Percentiles rank a stretch among this genome's conserved stretches.
Evolutionary conservation across 2,888 invertebrate genomes (phyloP).

Genomic region (Pseudolycoriella hygida): DNA sequence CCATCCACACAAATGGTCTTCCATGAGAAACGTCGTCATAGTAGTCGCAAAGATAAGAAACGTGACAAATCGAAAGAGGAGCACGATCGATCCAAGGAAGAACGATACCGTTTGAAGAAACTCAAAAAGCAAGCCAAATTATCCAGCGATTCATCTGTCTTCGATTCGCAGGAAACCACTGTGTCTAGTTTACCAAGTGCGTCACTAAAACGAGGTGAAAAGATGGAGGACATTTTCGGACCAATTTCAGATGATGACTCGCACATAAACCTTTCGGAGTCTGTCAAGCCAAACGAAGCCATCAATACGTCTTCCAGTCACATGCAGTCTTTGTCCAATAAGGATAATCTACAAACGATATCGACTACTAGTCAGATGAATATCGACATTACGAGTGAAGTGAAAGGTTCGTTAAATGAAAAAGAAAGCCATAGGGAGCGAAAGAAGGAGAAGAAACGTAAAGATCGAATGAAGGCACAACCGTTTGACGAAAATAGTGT

Average conservation of each 20-base stretch:
- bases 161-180: conserved; percentile 3
- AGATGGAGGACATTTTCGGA: conserved; percentile 80
- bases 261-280: neutral
- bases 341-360: neutral
- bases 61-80: conserved; percentile 31
- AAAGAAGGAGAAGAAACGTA: conserved; percentile 42
- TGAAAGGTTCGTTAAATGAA: conserved; percentile 12
- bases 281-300: neutral
- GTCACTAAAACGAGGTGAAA: conserved; percentile 45
- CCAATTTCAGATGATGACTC: conserved; percentile 61
- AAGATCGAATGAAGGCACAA: conserved; percentile 36
- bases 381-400: neutral
- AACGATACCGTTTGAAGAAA: conserved; percentile 32
- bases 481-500: conserved; percentile 62
- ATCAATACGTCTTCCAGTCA: neutral
- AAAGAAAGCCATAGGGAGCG: conserved; percentile 31
- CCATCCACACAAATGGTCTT: conserved; percentile 4
- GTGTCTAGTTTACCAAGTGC: conserved; percentile 17
- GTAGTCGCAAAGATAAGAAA: conserved; percentile 40
- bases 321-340: neutral
- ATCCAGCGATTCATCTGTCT: conserved; percentile 10
- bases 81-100: conserved; percentile 21
- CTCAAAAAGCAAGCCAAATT: conserved; percentile 37
- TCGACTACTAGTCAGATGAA: neutral
- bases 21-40: conserved; percentile 16